Evolutionary conservation across 2,113 vertebrate genomes (phyloP).

Genomic region (Myrmophylax atrothorax): DNA sequence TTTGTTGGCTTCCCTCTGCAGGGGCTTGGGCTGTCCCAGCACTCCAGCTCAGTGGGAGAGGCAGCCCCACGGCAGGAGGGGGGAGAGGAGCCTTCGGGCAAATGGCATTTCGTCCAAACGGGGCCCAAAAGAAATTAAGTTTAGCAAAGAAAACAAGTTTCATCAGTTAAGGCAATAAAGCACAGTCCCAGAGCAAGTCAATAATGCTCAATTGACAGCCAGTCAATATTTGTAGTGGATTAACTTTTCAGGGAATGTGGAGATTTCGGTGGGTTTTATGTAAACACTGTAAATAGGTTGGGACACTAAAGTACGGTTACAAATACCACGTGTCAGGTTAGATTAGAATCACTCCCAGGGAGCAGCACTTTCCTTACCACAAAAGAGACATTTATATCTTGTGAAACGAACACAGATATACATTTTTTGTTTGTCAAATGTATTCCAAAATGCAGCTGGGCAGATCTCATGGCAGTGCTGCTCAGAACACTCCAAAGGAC

Average conservation of each 20-base stretch:
- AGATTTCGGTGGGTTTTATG: conserved; percentile 69
- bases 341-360: conserved; percentile 73
- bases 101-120: not conserved
- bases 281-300: conserved; percentile 77
- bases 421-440: conserved; percentile 27
- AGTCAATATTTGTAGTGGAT: conserved; percentile 68
- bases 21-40: not conserved
- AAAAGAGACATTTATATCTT: conserved; percentile 71
- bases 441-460: conserved; percentile 65
- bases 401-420: conserved; percentile 69
- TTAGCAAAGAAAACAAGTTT: conserved; percentile 52
- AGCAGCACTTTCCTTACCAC: conserved; percentile 64
- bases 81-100: not conserved
- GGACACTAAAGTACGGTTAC: conserved; percentile 70
- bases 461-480: conserved; percentile 60
- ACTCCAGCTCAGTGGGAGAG: not conserved
- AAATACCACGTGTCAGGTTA: conserved; percentile 75
- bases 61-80: not conserved
- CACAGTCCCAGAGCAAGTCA: conserved; percentile 32
- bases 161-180: conserved; percentile 45
- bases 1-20: not conserved
- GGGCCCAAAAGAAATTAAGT: conserved; percentile 35
- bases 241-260: conserved; percentile 55
- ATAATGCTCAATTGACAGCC: conserved; percentile 59
- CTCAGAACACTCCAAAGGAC: conserved; percentile 18